These are phyloP conservation scores for Podarcis lilfordi DNA, from an alignment of 2,797 vertebrate genomes.

Conservation along the genomic window DNA sequence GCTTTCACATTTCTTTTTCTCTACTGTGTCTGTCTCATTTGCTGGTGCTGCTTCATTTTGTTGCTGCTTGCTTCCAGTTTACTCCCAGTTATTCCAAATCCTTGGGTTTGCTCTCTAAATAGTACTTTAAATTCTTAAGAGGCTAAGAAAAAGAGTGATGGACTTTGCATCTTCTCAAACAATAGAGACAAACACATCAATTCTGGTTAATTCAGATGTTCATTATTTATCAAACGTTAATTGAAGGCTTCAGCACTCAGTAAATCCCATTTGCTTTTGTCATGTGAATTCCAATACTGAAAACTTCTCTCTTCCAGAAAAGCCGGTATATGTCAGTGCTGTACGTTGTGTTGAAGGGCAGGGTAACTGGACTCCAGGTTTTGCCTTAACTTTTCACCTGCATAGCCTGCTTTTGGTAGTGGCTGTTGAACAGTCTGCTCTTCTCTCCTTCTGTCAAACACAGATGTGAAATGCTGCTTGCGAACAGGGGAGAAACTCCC, in stretches of 20 bases:
- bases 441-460: slow-evolving; percentile 79
- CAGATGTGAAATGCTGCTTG: slow-evolving; percentile 82
- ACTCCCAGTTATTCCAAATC: slow-evolving; percentile 65
- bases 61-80: slow-evolving; percentile 62
- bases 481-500: slow-evolving; percentile 78
- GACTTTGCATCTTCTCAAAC: slow-evolving; percentile 61
- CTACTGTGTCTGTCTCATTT: slow-evolving; percentile 58
- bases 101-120: slow-evolving; percentile 46
- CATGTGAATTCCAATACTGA: slow-evolving; percentile 53
- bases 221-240: slow-evolving; percentile 69
- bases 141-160: slow-evolving; percentile 54
- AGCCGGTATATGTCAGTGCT: slow-evolving; percentile 47
- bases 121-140: slow-evolving; percentile 58
- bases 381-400: slow-evolving; percentile 76
- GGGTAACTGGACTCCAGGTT: slow-evolving; percentile 42
- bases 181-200: slow-evolving; percentile 58
- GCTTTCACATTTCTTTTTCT: slow-evolving; percentile 64
- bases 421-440: slow-evolving; percentile 63
- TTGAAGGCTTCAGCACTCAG: slow-evolving; percentile 57
- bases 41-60: slow-evolving; percentile 68
- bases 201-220: slow-evolving; percentile 68
- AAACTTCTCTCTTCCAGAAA: slow-evolving; percentile 66
- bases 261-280: slow-evolving; percentile 64
- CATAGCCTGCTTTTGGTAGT: slow-evolving; percentile 57
- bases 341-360: slow-evolving; percentile 50